These are phyloP conservation scores for Drosophila bunnanda DNA, from an alignment of 2,888 invertebrate genomes.

Conservation along the genomic window DNA sequence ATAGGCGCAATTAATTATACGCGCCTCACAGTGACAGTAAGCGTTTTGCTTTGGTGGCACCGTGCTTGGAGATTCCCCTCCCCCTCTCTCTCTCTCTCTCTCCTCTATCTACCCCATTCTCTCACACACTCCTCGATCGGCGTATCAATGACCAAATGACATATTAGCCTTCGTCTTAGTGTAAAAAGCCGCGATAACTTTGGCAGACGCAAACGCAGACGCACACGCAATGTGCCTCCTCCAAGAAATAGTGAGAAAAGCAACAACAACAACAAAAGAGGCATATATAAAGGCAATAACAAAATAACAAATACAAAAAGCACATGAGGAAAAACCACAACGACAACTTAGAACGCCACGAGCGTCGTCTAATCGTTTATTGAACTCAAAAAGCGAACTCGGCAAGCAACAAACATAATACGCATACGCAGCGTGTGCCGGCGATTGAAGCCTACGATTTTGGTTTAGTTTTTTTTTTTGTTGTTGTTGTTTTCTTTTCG, in stretches of 20 bases:
- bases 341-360: constrained; percentile 64
- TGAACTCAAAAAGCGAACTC: constrained; percentile 61
- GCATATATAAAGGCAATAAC: constrained; percentile 1
- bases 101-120: constrained; percentile 3
- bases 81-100: neutral
- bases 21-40: constrained; percentile 78
- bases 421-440: constrained; percentile 78
- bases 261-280: neutral
- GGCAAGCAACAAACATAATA: constrained; percentile 60
- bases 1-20: constrained; percentile 81
- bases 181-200: constrained; percentile 81
- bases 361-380: constrained; percentile 72
- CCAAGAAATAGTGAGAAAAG: constrained; percentile 1
- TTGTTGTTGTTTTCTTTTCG: neutral
- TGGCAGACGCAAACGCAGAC: constrained; percentile 72
- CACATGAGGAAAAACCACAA: constrained; percentile 4
- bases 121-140: constrained; percentile 32
- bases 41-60: constrained; percentile 74
- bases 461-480: constrained; percentile 1
- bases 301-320: constrained; percentile 1
- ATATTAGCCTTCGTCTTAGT: constrained; percentile 82
- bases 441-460: constrained; percentile 26
- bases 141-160: constrained; percentile 82
- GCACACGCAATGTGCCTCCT: constrained; percentile 32
- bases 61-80: constrained; percentile 5